Evolutionary conservation across 1,140 invertebrate genomes (phyloP), one percentile per base, ranked within the genome.

Genomic region (Drosophila triauraria): DNA sequence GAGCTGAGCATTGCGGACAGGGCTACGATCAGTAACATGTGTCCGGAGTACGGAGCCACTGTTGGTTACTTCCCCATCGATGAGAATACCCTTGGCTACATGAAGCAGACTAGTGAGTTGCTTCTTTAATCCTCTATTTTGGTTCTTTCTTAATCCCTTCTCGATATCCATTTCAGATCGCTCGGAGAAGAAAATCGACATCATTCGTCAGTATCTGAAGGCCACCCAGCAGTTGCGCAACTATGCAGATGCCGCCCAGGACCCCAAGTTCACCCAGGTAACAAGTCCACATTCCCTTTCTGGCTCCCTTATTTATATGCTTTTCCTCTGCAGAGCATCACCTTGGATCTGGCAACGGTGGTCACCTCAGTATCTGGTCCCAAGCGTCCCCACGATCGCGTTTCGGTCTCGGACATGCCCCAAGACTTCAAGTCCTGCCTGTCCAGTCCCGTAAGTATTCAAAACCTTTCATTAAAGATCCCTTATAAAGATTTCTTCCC

Each of bases 11-110:
- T 99, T 57, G 98, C 99, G 4, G 99, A 99, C 93, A 93, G 99
- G 69, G 98, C 96, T 68, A 99, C 95, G 40, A 99, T 97, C 91
- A 98, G 96, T 40, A 99, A 99, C 93, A 99, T 99, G 99, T 99
- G 97, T 93, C 98, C 98, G 0, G 99, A 99, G 94, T 99, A 99
- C 93, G 97, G 99, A 25, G 99, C 99, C 9, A 99, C 99, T 1
- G 96, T 98, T 75, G 98, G 97, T 0, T 99, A 97, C 93, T 99
- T 99, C 93, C 97, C 99, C 3, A 97, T 99, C 2, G 99, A 99
- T 93, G 93, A 95, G 27, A 95, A 96, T 43, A 98, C 97, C 32
- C 94, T 99, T 23, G 93, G 94, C 32, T 99, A 99, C 92, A 95
- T 99, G 32, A 93, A 93, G 50, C 98, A 99, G 94, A 99, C 98